Base-by-base conservation (phyloP, 1,140 invertebrate genomes). In the Cherax quadricarinatus region DNA sequence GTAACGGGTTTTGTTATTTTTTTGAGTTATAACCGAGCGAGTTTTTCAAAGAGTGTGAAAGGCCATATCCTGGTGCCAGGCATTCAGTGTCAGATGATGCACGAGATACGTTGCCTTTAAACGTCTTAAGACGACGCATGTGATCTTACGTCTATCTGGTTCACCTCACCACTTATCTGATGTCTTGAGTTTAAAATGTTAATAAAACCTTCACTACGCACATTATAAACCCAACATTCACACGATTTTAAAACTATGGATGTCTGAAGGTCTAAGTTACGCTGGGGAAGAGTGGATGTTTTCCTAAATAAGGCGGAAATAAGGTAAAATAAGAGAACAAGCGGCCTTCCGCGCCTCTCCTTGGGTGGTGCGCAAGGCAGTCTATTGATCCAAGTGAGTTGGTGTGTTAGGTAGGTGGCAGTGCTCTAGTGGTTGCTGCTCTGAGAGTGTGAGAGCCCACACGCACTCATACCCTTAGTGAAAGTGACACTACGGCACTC, bases 91-190 rank as follows among this genome's bases (percentile, higher is more conserved):
- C 70, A 75, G 24, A 30, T 10, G 24, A 75, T 16, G 70, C 30
- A 75, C 24, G 30, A n/a, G 24, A 75, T 75, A 75, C 70, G 70
- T 75, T 75, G 70, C 70, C 70, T 75, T 75, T n/a, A 75, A 75
- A 75, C 70, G 21, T 75, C 70, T 75, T n/a, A 73, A 73, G 70
- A n/a, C 70, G 70, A 12, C 70, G 70, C 70, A 73, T 73, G 70
- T 75, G 70, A 30, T 24, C n/a, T 12, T 5, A 14, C n/a, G 70
- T 75, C 70, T n/a, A 75, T 75, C 30, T 16, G 12, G 70, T 7
- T 30, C 9, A 30, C 2, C 70, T 30, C n/a, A 75, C n/a, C 24
- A 24, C 70, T 7, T 30, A 7, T 3, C n/a, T 5, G 24, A 9
- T n/a, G 0, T 1, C 24, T 6, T 10, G 21, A 10, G n/a, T 7